A percentile compares a stretch with the other conserved stretches of the same genome.
Evolutionary conservation across 1,140 invertebrate genomes (phyloP).

Genomic region (Heliconius himera): DNA sequence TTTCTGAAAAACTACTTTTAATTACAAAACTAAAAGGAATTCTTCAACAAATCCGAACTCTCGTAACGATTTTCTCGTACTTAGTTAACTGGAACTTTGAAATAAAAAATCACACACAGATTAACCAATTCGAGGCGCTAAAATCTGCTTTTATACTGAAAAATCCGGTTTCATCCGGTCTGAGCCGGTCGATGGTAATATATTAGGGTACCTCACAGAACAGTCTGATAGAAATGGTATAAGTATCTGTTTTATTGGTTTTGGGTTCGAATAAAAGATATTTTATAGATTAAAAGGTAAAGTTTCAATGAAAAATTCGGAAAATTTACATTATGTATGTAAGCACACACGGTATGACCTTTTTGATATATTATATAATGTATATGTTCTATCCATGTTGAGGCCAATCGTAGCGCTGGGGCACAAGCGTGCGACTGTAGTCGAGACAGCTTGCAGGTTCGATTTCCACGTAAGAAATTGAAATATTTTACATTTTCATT

Average conservation of each 20-base stretch:
- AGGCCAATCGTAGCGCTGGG: too few relatives aligned
- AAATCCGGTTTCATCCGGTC: slow-evolving; percentile 48
- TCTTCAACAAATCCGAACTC: not conserved
- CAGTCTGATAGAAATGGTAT: slow-evolving; percentile 8
- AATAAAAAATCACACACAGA: slow-evolving; percentile 30
- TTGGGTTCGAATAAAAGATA: not conserved
- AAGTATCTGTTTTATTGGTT: not conserved
- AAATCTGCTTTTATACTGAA: slow-evolving; percentile 54
- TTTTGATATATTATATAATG: too few relatives aligned
- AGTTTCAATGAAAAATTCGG: not conserved
- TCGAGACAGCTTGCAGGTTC: too few relatives aligned
- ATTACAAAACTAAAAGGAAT: not conserved
- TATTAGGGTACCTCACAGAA: slow-evolving; percentile 36
- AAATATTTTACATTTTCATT: too few relatives aligned
- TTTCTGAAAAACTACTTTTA: too few relatives aligned
- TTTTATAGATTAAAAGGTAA: not conserved
- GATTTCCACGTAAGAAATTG: too few relatives aligned
- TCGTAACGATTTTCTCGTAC: slow-evolving; percentile 3
- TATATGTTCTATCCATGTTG: too few relatives aligned
- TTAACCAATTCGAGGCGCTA: slow-evolving; percentile 40
- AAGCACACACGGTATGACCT: too few relatives aligned
- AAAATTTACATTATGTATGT: not conserved
- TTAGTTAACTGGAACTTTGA: slow-evolving; percentile 25
- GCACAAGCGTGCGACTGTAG: too few relatives aligned
- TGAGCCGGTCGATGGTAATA: slow-evolving; percentile 48